These are phyloP conservation scores for Serranus cabrilla DNA, from an alignment of 2,797 vertebrate genomes.

Conservation along the genomic window DNA sequence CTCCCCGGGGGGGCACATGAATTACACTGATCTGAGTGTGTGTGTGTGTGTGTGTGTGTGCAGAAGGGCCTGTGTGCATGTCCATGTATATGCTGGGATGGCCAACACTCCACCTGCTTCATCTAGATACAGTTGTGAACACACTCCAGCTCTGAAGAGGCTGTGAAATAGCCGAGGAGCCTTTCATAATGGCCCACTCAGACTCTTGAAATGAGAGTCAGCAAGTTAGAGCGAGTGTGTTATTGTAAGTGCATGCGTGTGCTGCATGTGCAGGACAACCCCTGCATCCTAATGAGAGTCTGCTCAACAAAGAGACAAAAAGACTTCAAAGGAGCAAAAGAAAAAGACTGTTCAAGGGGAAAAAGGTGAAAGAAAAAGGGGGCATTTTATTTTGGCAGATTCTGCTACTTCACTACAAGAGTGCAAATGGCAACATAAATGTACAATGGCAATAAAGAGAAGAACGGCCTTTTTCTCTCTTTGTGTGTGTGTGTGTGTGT, in stretches of 20 bases:
- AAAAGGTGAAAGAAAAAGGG: not conserved
- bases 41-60: slow-evolving; percentile 27
- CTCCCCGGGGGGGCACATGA: slow-evolving; percentile 77
- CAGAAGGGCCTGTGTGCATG: slow-evolving; percentile 6
- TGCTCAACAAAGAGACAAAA: slow-evolving; percentile 22
- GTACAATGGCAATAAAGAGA: slow-evolving; percentile 18
- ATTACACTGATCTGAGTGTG: slow-evolving; percentile 81
- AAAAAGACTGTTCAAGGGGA: not conserved
- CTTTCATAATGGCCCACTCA: slow-evolving; percentile 62
- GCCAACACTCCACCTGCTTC: slow-evolving; percentile 51
- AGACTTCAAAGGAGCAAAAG: slow-evolving; percentile 6
- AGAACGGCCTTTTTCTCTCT: slow-evolving; percentile 1
- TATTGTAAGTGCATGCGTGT: slow-evolving; percentile 33
- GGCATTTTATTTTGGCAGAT: slow-evolving; percentile 10
- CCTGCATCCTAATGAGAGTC: slow-evolving; percentile 49
- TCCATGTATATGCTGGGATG: slow-evolving; percentile 20
- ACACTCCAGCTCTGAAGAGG: slow-evolving; percentile 52
- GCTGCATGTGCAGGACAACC: slow-evolving; percentile 16
- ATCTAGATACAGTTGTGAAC: slow-evolving; percentile 36
- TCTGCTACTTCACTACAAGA: slow-evolving; percentile 22
- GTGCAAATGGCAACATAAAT: slow-evolving; percentile 35
- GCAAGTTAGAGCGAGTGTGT: slow-evolving; percentile 52
- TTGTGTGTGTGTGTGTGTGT: not conserved
- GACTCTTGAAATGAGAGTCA: slow-evolving; percentile 63
- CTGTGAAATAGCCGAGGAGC: slow-evolving; percentile 34